Evolutionary conservation across 2,888 invertebrate species (phyloP).

Genomic region (Sminthurinus aureus): DNA sequence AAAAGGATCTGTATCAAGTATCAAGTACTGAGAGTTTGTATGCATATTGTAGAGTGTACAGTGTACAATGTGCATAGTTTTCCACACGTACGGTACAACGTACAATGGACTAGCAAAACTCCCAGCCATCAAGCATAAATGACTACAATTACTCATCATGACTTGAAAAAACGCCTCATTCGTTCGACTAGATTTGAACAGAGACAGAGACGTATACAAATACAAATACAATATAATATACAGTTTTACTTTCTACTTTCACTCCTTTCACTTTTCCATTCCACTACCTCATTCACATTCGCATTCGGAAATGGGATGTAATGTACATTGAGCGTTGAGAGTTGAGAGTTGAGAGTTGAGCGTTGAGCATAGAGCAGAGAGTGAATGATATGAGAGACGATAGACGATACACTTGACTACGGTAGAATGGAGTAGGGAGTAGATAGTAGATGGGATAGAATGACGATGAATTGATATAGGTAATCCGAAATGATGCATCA

Average conservation of each 20-base stretch:
- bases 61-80: not conserved
- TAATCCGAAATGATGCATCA: not conserved
- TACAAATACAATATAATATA: too few relatives aligned
- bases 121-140: slow-evolving; percentile 19
- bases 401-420: too few relatives aligned
- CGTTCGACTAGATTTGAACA: slow-evolving; percentile 27
- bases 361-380: too few relatives aligned
- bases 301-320: not conserved
- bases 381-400: not conserved
- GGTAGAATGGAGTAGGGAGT: too few relatives aligned
- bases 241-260: not conserved
- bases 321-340: not conserved
- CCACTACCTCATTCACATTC: not conserved
- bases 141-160: slow-evolving; percentile 43
- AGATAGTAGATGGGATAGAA: not conserved
- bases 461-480: not conserved
- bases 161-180: slow-evolving; percentile 23
- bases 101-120: not conserved
- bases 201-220: not conserved
- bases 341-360: too few relatives aligned
- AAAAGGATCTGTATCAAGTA: not conserved
- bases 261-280: not conserved
- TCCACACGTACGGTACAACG: not conserved
- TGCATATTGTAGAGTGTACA: too few relatives aligned
- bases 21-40: too few relatives aligned